Base-by-base conservation (phyloP, 2,797 vertebrate species). In the Pogonophryne albipinna region DNA sequence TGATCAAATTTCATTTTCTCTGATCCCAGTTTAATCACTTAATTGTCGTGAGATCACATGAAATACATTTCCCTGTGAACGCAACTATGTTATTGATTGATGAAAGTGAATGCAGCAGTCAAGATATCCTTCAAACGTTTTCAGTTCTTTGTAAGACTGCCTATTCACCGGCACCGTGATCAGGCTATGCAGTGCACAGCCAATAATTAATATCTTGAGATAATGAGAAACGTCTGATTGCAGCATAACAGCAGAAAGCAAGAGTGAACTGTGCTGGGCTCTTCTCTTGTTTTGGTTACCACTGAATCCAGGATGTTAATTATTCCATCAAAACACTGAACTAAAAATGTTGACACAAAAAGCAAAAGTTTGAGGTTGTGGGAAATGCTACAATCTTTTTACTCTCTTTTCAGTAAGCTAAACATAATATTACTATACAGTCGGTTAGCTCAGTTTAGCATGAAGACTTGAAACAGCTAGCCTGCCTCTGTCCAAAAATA, bases 1-100 rank as follows among this genome's bases (percentile, higher is more conserved):
- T 80, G 73, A 89, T 85, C 72, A 82, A 59, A 82, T 83, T 79
- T 72, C 12, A 1, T 74, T 87, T 73, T 77, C 69, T 83, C 74
- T 82, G 79, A 89, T 88, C 75, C 47, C 19, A 27, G 52, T 80
- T 88, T 83, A 91, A 90, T 87, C 84, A 73, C 79, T 69, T 47
- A 34, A 72, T 81, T 75, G 81, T 79, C 66, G 27, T 16, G 19
- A 85, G 83, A 87, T 89, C 78, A 82, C 45, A 60, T 67, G 58
- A 77, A 78, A 75, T 68, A 2, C 53, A 81, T 78, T 84, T 74
- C 5, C 64, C 52, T 42, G 23, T 56, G 46, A 83, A 80, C 41
- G 19, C 53, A 63, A 8, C 57, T 9, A 31, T 34, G 49, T 31
- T 55, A 5, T 57, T 52, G 69, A 82, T n/a, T 76, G 67, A 82